Base-by-base conservation (phyloP, 64 coral and sea anemone species). In the Pachyseris speciosa region DNA sequence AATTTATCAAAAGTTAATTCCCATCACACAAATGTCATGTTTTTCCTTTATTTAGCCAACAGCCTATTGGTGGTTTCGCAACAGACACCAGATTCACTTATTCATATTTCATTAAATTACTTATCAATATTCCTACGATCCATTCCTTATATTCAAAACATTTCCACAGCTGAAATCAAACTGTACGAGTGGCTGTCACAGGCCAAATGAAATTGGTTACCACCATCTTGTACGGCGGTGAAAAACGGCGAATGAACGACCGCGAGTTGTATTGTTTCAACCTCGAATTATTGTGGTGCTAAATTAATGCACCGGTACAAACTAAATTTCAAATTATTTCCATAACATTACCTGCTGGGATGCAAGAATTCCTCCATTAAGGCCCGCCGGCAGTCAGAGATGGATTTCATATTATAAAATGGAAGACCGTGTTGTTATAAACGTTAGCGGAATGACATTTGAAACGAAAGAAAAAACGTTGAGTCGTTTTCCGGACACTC, bases 371-470 rank as follows among this genome's bases (percentile, higher is more conserved):
- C 31, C 77, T 61, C 40, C 52, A 22, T 55, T 37, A 16, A 61
- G 51, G 55, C 77, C 13, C 19, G 0, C n/a, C n/a, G n/a, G n/a
- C n/a, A n/a, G n/a, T n/a, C n/a, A 31, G 32, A 19, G 32, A 42
- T 61, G 52, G 55, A 37, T 10, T 12, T 60, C 32, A 39, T 22
- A 27, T 24, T 34, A 61, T 68, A 67, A 90, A 41, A 96, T 96
- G 95, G 74, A 87, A 16, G 96, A 99, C 4, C 78, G 96, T 24
- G 78, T 99, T 30, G 67, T 89, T 22, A 95, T 99, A n/a, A 99
- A 99, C 51, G 93, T 99, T 15, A 95, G 96, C 86, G 96, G 96
- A 43, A 92, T 86, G 60, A 93, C 94, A 8, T 99, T 93, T 87
- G 93, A 99, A 77, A 95, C 93, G 25, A 48, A 91, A 33, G 93